Base-by-base conservation (phyloP, 2,888 invertebrate genomes). In the Rambutsinella grinnellia region DNA sequence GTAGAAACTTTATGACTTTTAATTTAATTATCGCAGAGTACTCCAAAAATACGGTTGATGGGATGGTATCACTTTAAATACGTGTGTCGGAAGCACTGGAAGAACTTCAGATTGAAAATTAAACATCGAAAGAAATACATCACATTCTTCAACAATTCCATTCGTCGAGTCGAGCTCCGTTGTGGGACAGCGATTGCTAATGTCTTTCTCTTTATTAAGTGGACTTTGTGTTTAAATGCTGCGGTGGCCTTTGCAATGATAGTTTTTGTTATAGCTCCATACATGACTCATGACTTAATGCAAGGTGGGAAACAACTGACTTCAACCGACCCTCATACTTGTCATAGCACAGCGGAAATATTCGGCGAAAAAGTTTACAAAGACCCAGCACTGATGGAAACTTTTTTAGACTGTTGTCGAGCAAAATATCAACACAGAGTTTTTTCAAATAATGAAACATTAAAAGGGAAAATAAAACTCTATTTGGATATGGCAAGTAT, bases 121-220 rank as follows among this genome's bases (percentile, higher is more conserved):
- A 88, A 90, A n/a, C 93, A 93, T 85, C 84, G 91, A 0, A 87
- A 92, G 49, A 90, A 91, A 0, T 93, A 92, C n/a, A n/a, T n/a
- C n/a, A n/a, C 93, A 81, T 88, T 94, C 0, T 95, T 95, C 94
- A 90, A 90, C 66, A 88, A 90, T 2, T 90, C 93, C 60, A 87
- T 95, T 84, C 91, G 93, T 83, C 91, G 90, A 72, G 94, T 95
- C 66, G 94, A 95, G 86, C 94, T 94, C 63, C 92, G 91, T 85
- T 93, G 92, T 85, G 94, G 94, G 0, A 93, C 92, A 0, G 93
- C 93, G 0, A 92, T 94, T 10, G 93, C 93, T 0, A 80, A 87
- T 0, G 95, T 93, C 86, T 96, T 96, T 85, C 89, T 93, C 2
- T 95, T 96, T 85, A 89, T 96, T 47, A 91, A 94, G 84, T 95